phyloP scores from a whole-genome alignment of 1,140 invertebrate genomes.

The Apolygus lucorum region DNA sequence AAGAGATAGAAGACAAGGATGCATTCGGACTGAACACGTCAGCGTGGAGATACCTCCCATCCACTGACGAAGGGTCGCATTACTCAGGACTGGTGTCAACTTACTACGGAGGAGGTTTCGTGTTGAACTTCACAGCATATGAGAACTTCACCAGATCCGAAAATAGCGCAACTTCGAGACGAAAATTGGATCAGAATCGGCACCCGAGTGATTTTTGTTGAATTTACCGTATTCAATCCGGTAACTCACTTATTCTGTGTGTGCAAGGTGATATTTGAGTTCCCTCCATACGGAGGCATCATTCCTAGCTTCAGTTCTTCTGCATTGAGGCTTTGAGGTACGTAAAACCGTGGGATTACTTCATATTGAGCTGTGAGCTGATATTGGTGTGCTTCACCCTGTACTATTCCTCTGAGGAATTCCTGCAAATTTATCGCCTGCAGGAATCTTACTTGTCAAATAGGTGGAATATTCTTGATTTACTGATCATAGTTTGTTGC shows the following conservation, averaged over 20 bases:
- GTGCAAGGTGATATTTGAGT: background rate
- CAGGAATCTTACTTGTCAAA: background rate
- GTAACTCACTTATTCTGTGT: background rate
- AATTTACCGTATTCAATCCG: background rate
- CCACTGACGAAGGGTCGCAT: background rate
- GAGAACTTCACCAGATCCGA: background rate
- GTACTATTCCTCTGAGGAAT: background rate
- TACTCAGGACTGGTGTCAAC: background rate
- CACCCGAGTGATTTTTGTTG: background rate
- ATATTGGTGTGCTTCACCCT: background rate
- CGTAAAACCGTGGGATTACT: background rate
- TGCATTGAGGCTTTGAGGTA: background rate
- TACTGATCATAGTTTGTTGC: background rate
- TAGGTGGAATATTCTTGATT: background rate
- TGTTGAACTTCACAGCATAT: background rate
- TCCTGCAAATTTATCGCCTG: background rate
- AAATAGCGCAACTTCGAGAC: background rate
- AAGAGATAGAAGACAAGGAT: background rate
- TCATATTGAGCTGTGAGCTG: background rate
- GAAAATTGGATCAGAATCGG: background rate
- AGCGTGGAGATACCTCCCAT: background rate
- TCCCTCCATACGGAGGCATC: background rate
- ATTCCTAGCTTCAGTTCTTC: background rate
- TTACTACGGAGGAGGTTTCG: background rate
- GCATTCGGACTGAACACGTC: background rate